These are phyloP conservation scores for Bradypus variegatus DNA, from an alignment of 2,797 vertebrate genomes.

Conservation along the genomic window DNA sequence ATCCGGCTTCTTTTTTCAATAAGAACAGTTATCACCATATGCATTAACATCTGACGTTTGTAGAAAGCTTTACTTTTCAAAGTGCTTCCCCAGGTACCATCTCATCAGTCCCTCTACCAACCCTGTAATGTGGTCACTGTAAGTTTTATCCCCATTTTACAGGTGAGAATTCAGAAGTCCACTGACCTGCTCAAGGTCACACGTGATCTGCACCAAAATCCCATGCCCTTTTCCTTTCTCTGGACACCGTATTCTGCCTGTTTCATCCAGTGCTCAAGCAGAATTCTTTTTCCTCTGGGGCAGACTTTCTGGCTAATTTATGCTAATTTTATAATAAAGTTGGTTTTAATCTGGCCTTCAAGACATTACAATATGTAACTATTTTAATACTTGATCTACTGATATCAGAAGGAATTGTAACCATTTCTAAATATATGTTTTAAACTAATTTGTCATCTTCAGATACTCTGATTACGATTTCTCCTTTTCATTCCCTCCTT, in stretches of 20 bases:
- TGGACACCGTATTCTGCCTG: not conserved
- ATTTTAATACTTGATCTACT: too few species aligned
- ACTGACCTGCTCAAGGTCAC: not conserved
- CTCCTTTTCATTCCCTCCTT: too few species aligned
- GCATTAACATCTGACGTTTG: not conserved
- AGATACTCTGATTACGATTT: too few species aligned
- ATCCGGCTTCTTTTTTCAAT: constrained; percentile 3
- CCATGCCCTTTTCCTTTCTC: not conserved
- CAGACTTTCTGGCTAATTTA: not conserved
- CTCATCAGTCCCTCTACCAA: not conserved
- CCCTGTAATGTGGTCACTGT: not conserved
- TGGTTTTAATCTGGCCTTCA: too few species aligned
- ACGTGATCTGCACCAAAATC: not conserved
- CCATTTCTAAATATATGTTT: too few species aligned
- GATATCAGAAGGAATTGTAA: too few species aligned
- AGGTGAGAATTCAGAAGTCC: not conserved
- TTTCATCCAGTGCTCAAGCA: not conserved
- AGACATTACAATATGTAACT: too few species aligned
- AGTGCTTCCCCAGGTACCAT: not conserved
- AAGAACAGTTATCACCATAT: not conserved
- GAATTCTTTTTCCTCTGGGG: not conserved
- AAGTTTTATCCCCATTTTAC: not conserved
- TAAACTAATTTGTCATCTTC: too few species aligned
- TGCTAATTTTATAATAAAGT: too few species aligned
- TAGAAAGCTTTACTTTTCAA: not conserved